Conservation (phyloP, 2,113 vertebrate genomes). For the Carassius carassius region DNA sequence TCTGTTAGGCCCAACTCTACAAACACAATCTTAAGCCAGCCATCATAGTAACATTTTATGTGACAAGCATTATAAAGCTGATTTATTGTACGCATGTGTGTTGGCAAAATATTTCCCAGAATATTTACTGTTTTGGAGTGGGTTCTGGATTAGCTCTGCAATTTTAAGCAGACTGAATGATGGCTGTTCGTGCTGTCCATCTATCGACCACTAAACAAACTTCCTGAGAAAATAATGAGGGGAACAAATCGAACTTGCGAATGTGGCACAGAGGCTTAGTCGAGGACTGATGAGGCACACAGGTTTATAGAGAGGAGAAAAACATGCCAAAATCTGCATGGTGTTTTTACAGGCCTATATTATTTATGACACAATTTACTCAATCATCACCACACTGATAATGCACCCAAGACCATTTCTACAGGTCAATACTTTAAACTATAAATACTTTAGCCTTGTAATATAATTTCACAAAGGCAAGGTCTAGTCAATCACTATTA, state of each 20-base stretch:
- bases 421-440: conserved; percentile 26
- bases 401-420: conserved; percentile 32
- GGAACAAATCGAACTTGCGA: conserved; percentile 58
- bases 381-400: conserved; percentile 16
- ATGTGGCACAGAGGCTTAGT: conserved; percentile 54
- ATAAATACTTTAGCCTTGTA: conserved; percentile 36
- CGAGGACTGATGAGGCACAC: conserved; percentile 51
- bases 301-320: conserved; percentile 38
- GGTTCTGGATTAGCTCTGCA: conserved; percentile 60
- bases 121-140: conserved; percentile 61
- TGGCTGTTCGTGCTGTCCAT: conserved; percentile 60
- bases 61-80: conserved; percentile 80
- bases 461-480: background rate
- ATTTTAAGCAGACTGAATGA: conserved; percentile 64
- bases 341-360: conserved; percentile 62
- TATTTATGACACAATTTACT: conserved; percentile 56
- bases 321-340: conserved; percentile 45
- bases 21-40: conserved; percentile 68
- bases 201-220: conserved; percentile 68
- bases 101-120: conserved; percentile 67
- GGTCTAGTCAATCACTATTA: conserved; percentile 25
- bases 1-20: conserved; percentile 62
- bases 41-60: conserved; percentile 75
- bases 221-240: conserved; percentile 69
- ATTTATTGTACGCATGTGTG: conserved; percentile 76